These are phyloP conservation scores for Tretioscincus oriximinensis DNA, from an alignment of 2,113 vertebrate genomes.

Conservation along the genomic window DNA sequence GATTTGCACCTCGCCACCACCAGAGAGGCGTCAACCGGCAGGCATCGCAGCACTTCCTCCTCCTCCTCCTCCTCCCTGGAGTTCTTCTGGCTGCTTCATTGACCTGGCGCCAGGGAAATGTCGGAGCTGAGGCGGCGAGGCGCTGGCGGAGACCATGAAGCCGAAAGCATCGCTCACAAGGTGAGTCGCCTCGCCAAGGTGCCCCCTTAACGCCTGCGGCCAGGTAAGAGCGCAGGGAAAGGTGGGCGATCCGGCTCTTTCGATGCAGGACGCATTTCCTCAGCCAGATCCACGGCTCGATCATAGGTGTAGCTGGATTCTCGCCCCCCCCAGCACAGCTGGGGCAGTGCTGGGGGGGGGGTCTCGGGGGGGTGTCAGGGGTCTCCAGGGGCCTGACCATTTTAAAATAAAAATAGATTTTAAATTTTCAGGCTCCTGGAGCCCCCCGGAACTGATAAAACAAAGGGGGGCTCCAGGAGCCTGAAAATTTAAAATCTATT, in stretches of 20 bases:
- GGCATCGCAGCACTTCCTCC: neutral
- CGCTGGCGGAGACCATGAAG: slow-evolving; percentile 61
- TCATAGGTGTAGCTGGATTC: too few species aligned
- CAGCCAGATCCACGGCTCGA: neutral
- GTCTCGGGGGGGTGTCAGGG: too few species aligned
- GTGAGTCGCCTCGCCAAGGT: slow-evolving; percentile 40
- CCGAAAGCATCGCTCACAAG: slow-evolving; percentile 62
- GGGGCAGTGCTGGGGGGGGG: too few species aligned
- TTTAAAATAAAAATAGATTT: too few species aligned
- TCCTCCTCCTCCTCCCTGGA: neutral
- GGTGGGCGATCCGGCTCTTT: neutral
- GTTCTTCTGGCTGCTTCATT: slow-evolving; percentile 29
- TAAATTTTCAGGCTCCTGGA: too few species aligned
- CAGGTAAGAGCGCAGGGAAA: neutral
- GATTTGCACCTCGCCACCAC: neutral
- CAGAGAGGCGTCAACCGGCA: neutral
- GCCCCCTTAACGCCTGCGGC: neutral
- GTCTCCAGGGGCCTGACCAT: too few species aligned
- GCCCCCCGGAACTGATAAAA: too few species aligned
- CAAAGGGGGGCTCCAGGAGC: too few species aligned
- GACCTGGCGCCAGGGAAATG: slow-evolving; percentile 37
- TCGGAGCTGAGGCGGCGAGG: slow-evolving; percentile 54
- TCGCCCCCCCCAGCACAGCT: too few species aligned
- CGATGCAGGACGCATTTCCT: neutral
- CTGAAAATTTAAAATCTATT: too few species aligned